phyloP scores from a whole-genome alignment of 1,140 invertebrate genomes.

The Teleogryllus occipitalis region DNA sequence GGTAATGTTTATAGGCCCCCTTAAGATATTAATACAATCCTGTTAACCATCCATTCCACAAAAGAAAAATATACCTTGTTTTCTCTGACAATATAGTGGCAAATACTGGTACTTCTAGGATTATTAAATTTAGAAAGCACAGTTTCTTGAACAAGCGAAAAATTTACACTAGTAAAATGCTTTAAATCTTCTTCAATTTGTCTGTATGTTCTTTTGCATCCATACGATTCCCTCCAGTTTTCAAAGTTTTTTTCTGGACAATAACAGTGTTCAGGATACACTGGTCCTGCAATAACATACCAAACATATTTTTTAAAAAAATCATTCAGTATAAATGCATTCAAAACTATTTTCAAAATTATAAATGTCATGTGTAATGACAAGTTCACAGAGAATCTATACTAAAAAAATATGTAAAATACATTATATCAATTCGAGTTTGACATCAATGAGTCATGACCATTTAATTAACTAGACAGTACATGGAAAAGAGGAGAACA shows the following conservation, averaged over 20 bases:
- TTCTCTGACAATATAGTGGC: conserved; percentile 80
- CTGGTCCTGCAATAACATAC: conserved; percentile 44
- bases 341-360: conserved; percentile 19
- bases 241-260: conserved; percentile 61
- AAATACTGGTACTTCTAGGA: conserved; percentile 73
- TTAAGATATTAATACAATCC: no score
- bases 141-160: conserved; percentile 54
- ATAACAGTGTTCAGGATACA: conserved; percentile 76
- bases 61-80: conserved; percentile 51
- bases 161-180: conserved; percentile 61
- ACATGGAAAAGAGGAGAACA: no score
- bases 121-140: conserved; percentile 57
- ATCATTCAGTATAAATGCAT: conserved; percentile 21
- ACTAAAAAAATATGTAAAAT: no score
- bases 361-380: neutral
- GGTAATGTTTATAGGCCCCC: no score
- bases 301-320: conserved; percentile 24
- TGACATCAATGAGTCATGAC: no score
- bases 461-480: no score
- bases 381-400: no score
- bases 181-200: conserved; percentile 71
- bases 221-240: conserved; percentile 57
- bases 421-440: no score
- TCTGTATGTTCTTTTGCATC: conserved; percentile 53
- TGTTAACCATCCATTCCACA: no score